Evolutionary conservation across 37 sponge, comb jelly and placozoan species (phyloP).

Genomic region (Hexactinellida sp.): DNA sequence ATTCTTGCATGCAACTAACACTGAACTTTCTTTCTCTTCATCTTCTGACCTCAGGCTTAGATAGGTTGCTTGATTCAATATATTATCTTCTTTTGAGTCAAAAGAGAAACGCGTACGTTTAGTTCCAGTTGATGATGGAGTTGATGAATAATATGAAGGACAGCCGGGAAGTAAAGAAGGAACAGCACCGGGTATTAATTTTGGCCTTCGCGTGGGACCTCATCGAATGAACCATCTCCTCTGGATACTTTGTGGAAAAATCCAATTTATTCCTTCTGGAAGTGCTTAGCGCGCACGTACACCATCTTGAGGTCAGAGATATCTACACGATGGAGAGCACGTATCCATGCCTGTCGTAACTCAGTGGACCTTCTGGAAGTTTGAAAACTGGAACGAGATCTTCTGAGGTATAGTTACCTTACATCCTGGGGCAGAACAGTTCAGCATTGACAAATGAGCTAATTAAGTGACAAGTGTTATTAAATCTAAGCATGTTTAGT

Average conservation of each 20-base stretch:
- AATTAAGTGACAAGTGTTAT: not conserved
- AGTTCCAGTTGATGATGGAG: not conserved
- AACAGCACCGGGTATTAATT: not conserved
- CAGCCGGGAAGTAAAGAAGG: constrained; percentile 9
- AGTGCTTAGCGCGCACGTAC: not conserved
- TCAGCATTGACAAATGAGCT: not conserved
- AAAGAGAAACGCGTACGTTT: not conserved
- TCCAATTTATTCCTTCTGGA: not conserved
- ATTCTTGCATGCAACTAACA: not conserved
- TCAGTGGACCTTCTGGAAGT: not conserved
- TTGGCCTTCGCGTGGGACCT: not conserved
- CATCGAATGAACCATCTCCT: not conserved
- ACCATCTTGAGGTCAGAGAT: not conserved
- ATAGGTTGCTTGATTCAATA: constrained; percentile 6
- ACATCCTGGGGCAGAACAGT: not conserved
- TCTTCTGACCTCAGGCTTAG: not conserved
- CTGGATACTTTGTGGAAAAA: not conserved
- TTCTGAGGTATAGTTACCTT: constrained; percentile 5
- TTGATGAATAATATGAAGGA: not conserved
- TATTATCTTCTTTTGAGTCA: not conserved
- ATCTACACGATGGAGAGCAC: not conserved
- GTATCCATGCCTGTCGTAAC: not conserved
- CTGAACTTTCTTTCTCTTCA: not conserved
- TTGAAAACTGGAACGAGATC: not conserved
- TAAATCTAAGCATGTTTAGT: not conserved